phyloP scores from a whole-genome alignment of 2,888 invertebrate species.

The Galerucella calmariensis region DNA sequence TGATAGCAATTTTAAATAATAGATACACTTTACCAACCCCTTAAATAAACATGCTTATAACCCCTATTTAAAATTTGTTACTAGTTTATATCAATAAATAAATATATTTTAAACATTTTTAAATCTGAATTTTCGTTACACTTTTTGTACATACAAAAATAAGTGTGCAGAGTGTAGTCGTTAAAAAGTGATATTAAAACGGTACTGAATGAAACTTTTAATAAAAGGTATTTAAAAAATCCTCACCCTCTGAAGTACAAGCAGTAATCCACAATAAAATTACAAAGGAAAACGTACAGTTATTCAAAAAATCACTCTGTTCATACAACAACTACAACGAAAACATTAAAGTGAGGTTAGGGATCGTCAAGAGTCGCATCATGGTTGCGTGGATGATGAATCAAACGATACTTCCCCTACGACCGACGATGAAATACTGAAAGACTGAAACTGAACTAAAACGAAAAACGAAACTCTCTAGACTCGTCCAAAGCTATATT shows the following conservation, averaged over 20 bases:
- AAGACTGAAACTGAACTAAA: constrained; percentile 23
- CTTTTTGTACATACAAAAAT: no score
- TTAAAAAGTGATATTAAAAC: no score
- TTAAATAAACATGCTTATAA: no score
- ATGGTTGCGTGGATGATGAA: background rate
- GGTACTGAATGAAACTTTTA: no score
- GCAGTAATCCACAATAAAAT: constrained; percentile 1
- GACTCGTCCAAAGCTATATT: constrained; percentile 32
- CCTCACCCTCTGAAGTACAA: constrained; percentile 3
- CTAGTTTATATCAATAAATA: no score
- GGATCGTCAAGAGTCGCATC: constrained; percentile 10
- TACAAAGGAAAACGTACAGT: background rate
- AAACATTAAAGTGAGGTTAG: constrained; percentile 24
- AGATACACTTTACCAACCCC: no score
- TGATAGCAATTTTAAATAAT: no score
- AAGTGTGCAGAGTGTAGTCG: no score
- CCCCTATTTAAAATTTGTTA: no score
- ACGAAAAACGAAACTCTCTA: background rate
- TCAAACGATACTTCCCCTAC: constrained; percentile 2
- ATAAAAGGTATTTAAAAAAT: background rate
- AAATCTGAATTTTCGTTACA: no score
- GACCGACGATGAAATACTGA: constrained; percentile 18
- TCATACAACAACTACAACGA: background rate
- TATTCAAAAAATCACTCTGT: background rate
- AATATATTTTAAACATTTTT: no score